Conservation (phyloP, 2,888 invertebrate species). For the Meliscaeva auricollis region DNA sequence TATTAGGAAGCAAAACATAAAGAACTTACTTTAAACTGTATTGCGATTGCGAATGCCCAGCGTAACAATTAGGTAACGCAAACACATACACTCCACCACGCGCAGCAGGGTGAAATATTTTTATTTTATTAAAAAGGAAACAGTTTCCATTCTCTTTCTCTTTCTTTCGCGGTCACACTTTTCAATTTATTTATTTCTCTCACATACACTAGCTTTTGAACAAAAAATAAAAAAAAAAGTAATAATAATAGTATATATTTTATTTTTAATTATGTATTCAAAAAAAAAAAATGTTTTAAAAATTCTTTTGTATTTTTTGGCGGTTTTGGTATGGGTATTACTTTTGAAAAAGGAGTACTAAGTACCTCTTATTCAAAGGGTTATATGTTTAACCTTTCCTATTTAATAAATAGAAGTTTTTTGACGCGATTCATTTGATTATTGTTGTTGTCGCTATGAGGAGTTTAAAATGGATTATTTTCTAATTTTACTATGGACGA, state of each 20-base stretch:
- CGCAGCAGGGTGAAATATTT: conserved; percentile 58
- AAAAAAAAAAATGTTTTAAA: background rate
- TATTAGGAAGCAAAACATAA: conserved; percentile 62
- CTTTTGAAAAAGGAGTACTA: no score
- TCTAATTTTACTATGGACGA: no score
- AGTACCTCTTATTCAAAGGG: no score
- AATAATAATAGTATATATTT: conserved; percentile 34
- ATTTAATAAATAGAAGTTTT: no score
- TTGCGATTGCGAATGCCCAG: conserved; percentile 73
- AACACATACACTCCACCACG: conserved; percentile 66
- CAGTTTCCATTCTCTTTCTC: conserved; percentile 5
- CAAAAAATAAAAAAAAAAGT: conserved; percentile 54
- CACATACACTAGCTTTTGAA: conserved; percentile 63
- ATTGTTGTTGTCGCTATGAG: no score
- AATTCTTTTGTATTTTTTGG: background rate
- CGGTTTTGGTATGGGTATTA: background rate
- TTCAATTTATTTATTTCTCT: conserved; percentile 47
- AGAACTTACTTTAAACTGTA: conserved; percentile 70
- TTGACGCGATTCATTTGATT: no score
- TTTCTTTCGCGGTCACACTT: conserved; percentile 61
- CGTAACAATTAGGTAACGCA: conserved; percentile 75
- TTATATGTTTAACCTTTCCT: no score
- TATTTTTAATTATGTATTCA: conserved; percentile 14
- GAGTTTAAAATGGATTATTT: no score
- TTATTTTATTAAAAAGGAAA: background rate